Evolutionary conservation across 2,888 invertebrate species (phyloP).

Genomic region (Rhogogaster chlorosoma): DNA sequence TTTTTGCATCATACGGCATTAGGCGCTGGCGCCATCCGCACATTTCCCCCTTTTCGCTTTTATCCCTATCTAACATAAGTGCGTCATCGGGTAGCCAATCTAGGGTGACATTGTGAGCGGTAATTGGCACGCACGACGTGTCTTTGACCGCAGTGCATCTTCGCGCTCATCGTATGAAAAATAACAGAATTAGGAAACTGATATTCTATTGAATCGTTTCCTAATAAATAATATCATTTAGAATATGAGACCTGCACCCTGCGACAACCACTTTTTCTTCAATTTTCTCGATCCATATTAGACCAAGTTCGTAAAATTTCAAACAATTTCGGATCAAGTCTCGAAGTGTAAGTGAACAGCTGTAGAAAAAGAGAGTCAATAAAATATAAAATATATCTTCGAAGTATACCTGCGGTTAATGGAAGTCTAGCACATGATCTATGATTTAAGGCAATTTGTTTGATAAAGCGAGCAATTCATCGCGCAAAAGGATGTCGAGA

Average conservation of each 20-base stretch:
- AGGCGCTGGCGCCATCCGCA: slow-evolving; percentile 38
- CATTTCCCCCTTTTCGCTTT: neutral
- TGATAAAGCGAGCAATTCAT: neutral
- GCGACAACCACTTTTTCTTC: too few species aligned
- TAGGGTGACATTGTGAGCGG: slow-evolving; percentile 23
- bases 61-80: neutral
- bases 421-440: neutral
- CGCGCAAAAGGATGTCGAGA: neutral
- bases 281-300: too few species aligned
- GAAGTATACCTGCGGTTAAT: neutral
- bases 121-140: slow-evolving; percentile 20
- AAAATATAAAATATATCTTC: too few species aligned
- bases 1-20: slow-evolving; percentile 41
- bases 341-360: too few species aligned
- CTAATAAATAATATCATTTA: too few species aligned
- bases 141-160: slow-evolving; percentile 22
- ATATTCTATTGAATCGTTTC: too few species aligned
- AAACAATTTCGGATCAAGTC: too few species aligned
- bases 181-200: neutral
- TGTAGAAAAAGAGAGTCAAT: too few species aligned
- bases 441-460: neutral
- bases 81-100: slow-evolving; percentile 13
- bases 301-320: too few species aligned
- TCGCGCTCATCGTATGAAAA: neutral
- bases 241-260: too few species aligned